These are phyloP conservation scores for Hesperophylax magnus DNA, from an alignment of 1,140 invertebrate genomes.

Conservation along the genomic window DNA sequence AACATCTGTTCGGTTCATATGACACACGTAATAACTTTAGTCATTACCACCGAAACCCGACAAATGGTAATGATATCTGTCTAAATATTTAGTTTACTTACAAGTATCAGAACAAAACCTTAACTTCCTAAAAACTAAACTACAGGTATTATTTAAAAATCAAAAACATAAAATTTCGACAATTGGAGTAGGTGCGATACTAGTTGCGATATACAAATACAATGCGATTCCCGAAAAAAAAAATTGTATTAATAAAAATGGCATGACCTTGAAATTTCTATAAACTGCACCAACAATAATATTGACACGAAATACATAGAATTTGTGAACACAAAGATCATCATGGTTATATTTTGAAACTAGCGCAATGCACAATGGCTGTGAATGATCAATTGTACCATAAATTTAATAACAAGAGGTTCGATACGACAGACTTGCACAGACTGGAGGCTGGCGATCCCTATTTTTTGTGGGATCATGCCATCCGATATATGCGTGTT, in stretches of 20 bases:
- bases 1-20: too few species aligned
- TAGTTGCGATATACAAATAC: too few species aligned
- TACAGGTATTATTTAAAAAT: too few species aligned
- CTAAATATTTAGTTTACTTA: too few species aligned
- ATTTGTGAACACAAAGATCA: constrained; percentile 25
- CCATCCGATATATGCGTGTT: constrained; percentile 28
- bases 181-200: too few species aligned
- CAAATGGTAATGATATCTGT: too few species aligned
- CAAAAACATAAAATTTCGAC: too few species aligned
- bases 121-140: too few species aligned
- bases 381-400: constrained; percentile 18
- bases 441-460: constrained; percentile 26
- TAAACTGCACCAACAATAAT: constrained; percentile 6
- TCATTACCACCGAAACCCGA: too few species aligned
- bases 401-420: constrained; percentile 34
- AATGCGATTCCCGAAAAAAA: not conserved
- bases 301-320: constrained; percentile 12
- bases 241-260: not conserved
- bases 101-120: too few species aligned
- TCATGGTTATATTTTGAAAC: not conserved
- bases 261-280: not conserved
- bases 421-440: constrained; percentile 21
- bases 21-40: too few species aligned
- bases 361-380: constrained; percentile 22
- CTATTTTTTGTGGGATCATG: constrained; percentile 37